A percentile compares a stretch with the other conserved stretches of the same genome.
Conservation (phyloP, 2,797 vertebrate species). For the Melanogrammus aeglefinus region DNA sequence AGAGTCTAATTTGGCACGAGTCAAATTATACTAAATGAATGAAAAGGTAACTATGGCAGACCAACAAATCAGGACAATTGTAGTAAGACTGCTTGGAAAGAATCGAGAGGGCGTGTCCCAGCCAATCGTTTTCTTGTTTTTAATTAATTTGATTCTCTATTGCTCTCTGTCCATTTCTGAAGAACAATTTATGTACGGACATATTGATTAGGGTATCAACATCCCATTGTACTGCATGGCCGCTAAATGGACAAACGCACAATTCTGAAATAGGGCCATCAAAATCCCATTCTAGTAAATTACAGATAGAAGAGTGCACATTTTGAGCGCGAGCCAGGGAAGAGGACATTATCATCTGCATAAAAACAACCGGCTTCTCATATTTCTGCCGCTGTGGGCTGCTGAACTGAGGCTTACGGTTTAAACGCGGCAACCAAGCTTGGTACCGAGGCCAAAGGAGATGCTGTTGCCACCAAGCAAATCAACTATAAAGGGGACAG, state of each 20-base stretch:
- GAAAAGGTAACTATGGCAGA: not conserved
- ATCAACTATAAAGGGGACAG: not conserved
- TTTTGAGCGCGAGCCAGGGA: not conserved
- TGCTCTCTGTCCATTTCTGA: not conserved
- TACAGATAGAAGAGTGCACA: not conserved
- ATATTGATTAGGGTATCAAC: not conserved
- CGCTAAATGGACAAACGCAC: not conserved
- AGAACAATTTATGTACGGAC: not conserved
- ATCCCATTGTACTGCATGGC: not conserved
- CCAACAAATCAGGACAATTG: not conserved
- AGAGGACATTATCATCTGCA: not conserved
- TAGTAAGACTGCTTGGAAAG: not conserved
- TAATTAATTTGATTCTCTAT: not conserved
- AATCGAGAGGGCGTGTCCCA: not conserved
- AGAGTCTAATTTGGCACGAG: not conserved
- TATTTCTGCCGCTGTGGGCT: not conserved
- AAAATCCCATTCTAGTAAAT: conserved; percentile 4
- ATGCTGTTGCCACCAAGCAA: not conserved
- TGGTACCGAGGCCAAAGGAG: not conserved
- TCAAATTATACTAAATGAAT: not conserved
- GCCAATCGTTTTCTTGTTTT: not conserved
- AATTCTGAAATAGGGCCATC: not conserved
- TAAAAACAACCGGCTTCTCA: not conserved
- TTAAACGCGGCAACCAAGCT: not conserved
- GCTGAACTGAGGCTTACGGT: not conserved